Evolutionary conservation across 1,140 invertebrate species (phyloP), one percentile per base, ranked within the genome.

Genomic region (Drosophila punjabiensis): DNA sequence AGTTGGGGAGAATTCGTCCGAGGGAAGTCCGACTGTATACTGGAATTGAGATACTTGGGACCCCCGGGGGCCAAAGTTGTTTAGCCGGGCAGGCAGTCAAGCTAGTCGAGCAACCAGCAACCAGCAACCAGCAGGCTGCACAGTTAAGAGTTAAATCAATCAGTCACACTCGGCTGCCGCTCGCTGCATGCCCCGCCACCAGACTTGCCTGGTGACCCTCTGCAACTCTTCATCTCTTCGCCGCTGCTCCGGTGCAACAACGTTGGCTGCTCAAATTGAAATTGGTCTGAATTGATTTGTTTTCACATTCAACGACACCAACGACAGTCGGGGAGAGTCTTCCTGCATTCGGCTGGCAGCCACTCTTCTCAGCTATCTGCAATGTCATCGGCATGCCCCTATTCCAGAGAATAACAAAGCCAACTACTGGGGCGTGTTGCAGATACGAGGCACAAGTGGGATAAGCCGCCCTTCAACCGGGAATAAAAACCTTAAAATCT

Each of bases 61-160:
- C 68, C 68, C 66, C 68, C 48, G 8, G 65, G 56, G 56, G 55
- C 16, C 67, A 50, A 41, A 73, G 67, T 41, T 48, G 69, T 60
- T 56, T 47, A 59, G 52, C 53, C 52, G 48, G 48, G 63, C 47
- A 67, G 63, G 68, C 68, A 71, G 68, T 55, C 68, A 71, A 56
- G 69, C 69, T 73, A 74, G 70, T 74, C 70, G 41, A 48, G 69
- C 53, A 71, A 47, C 56, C 65, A 48, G 45, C 70, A 60, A 63
- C 61, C 48, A 37, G 53, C 55, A 61, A 47, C 48, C 63, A 69
- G 62, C 64, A 78, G 64, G 62, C 75, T 74, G 70, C 60, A 66
- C 62, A 76, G 75, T 76, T 74, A 76, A 77, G 77, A 78, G 76
- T 71, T 78, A 79, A 79, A 79, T 79, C 76, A 79, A 79, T 79